Evolutionary conservation across 2,888 invertebrate genomes (phyloP).

Genomic region (Eupsilia transversa): DNA sequence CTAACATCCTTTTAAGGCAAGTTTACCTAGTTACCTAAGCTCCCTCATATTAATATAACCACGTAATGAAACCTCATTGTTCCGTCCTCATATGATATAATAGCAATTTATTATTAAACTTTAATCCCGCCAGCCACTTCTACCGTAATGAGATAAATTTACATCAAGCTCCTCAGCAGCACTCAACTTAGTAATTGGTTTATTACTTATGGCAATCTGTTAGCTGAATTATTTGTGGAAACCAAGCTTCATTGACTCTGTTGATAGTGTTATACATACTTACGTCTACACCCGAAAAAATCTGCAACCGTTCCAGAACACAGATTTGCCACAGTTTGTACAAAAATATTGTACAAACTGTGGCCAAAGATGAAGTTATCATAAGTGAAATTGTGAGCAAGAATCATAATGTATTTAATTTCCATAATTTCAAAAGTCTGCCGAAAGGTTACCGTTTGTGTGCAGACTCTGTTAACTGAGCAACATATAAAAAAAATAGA

Average conservation of each 20-base stretch:
- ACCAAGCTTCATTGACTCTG: background rate
- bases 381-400: background rate
- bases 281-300: background rate
- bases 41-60: conserved; percentile 8
- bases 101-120: conserved; percentile 65
- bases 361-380: background rate
- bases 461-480: background rate
- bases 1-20: background rate
- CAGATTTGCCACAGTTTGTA: too few species aligned
- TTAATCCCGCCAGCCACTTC: conserved; percentile 55
- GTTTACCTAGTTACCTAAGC: conserved; percentile 13
- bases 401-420: background rate
- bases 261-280: background rate
- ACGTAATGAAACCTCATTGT: conserved; percentile 43
- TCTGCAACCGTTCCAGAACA: background rate
- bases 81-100: conserved; percentile 39
- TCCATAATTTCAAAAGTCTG: background rate
- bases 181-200: conserved; percentile 67
- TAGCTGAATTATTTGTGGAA: conserved; percentile 32
- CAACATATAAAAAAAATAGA: background rate
- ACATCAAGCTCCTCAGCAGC: conserved; percentile 39
- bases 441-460: background rate
- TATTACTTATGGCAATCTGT: conserved; percentile 62
- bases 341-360: too few species aligned
- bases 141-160: conserved; percentile 63